A percentile compares a stretch with the other conserved stretches of the same genome.
These are phyloP conservation scores for Ischnura elegans DNA, from an alignment of 2,888 invertebrate species.

Conservation along the genomic window DNA sequence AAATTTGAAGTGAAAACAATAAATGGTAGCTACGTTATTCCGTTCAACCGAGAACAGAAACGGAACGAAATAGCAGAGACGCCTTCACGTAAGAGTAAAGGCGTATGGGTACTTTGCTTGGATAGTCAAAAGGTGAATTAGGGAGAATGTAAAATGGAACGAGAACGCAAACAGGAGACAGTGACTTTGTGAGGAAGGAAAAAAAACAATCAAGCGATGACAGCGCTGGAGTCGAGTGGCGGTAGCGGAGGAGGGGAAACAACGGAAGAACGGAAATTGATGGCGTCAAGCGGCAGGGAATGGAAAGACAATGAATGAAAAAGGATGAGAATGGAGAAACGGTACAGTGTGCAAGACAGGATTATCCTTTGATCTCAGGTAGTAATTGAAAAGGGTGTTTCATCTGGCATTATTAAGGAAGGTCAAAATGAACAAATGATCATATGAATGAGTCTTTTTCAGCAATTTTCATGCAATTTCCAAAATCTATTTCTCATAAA, in stretches of 20 bases:
- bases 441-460: background rate
- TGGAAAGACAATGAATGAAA: background rate
- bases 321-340: background rate
- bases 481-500: background rate
- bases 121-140: constrained; percentile 23
- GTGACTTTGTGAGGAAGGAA: background rate
- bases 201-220: constrained; percentile 26
- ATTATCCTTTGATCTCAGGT: background rate
- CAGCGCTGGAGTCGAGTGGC: constrained; percentile 41
- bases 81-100: background rate
- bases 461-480: background rate
- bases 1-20: background rate
- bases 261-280: constrained; percentile 28
- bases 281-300: constrained; percentile 29
- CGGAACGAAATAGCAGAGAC: background rate
- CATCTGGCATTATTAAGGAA: background rate
- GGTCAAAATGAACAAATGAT: background rate
- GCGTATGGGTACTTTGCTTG: background rate
- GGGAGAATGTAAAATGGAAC: background rate
- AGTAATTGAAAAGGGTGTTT: background rate
- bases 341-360: background rate
- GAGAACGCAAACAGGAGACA: background rate
- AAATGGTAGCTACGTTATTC: background rate
- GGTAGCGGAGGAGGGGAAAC: background rate
- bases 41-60: background rate